Conservation (phyloP, 2,888 invertebrate species). For the Helobdella robusta region DNA sequence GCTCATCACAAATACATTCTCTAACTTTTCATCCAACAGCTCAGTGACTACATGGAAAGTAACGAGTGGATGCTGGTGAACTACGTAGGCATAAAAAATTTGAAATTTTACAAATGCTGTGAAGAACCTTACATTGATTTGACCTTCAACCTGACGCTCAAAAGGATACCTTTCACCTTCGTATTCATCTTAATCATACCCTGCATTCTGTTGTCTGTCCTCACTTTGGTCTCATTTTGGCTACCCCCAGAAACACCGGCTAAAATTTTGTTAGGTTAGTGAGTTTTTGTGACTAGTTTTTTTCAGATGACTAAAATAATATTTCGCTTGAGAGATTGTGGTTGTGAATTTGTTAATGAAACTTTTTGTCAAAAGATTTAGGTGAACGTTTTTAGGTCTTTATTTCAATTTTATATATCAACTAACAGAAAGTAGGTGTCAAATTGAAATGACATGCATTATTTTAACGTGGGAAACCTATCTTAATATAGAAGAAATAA, state of each 20-base stretch:
- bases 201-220: constrained; percentile 49
- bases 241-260: constrained; percentile 51
- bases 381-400: too few relatives aligned
- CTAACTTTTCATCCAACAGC: too few relatives aligned
- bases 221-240: constrained; percentile 50
- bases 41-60: constrained; percentile 45
- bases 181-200: constrained; percentile 49
- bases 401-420: too few relatives aligned
- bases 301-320: too few relatives aligned
- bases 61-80: constrained; percentile 47
- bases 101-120: constrained; percentile 43
- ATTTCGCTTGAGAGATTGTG: too few relatives aligned
- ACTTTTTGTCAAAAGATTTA: too few relatives aligned
- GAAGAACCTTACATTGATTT: constrained; percentile 44
- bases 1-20: too few relatives aligned
- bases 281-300: constrained; percentile 31
- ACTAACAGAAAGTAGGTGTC: too few relatives aligned
- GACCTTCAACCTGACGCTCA: constrained; percentile 43
- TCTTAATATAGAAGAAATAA: too few relatives aligned
- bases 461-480: too few relatives aligned
- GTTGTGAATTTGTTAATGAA: too few relatives aligned
- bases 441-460: too few relatives aligned
- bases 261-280: constrained; percentile 49
- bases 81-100: constrained; percentile 41
- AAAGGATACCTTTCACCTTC: constrained; percentile 43